A percentile compares a stretch with the other conserved stretches of the same genome.
Conservation (phyloP, 2,888 invertebrate species). For the Xestia c-nigrum region DNA sequence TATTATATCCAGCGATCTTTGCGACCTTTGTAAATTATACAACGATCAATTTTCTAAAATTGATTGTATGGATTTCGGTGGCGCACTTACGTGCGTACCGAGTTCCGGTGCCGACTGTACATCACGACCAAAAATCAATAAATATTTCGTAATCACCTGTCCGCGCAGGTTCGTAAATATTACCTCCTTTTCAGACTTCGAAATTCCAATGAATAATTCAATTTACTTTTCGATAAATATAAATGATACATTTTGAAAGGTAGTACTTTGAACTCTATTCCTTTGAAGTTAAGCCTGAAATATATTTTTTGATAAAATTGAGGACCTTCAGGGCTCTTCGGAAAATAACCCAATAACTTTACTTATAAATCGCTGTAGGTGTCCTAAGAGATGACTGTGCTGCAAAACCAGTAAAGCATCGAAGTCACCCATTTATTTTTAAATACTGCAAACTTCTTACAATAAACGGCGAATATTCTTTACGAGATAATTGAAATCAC, state of each 20-base stretch:
- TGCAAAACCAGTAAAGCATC: conserved; percentile 15
- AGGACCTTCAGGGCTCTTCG: not conserved
- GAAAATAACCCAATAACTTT: conserved; percentile 42
- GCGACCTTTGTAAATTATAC: conserved; percentile 56
- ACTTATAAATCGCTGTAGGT: conserved; percentile 43
- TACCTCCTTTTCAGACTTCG: conserved; percentile 31
- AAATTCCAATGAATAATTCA: conserved; percentile 65
- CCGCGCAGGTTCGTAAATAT: conserved; percentile 57
- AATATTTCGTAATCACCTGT: conserved; percentile 59
- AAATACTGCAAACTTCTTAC: conserved; percentile 23
- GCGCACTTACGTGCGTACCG: conserved; percentile 27
- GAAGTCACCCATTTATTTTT: conserved; percentile 12
- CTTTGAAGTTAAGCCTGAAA: not conserved
- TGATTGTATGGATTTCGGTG: conserved; percentile 58
- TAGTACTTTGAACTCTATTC: conserved; percentile 39
- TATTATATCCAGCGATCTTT: conserved; percentile 55
- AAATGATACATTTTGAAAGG: conserved; percentile 4
- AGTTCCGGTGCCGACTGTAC: conserved; percentile 32
- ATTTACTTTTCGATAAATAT: conserved; percentile 58
- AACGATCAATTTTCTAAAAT: conserved; percentile 63
- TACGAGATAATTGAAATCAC: conserved; percentile 11
- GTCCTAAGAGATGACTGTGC: conserved; percentile 31
- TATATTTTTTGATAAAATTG: conserved; percentile 1
- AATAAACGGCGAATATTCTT: not conserved
- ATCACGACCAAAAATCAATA: conserved; percentile 49